A percentile compares a stretch with the other conserved stretches of the same genome.
phyloP scores from a whole-genome alignment of 2,888 invertebrate genomes.

The Ctena decussata region DNA sequence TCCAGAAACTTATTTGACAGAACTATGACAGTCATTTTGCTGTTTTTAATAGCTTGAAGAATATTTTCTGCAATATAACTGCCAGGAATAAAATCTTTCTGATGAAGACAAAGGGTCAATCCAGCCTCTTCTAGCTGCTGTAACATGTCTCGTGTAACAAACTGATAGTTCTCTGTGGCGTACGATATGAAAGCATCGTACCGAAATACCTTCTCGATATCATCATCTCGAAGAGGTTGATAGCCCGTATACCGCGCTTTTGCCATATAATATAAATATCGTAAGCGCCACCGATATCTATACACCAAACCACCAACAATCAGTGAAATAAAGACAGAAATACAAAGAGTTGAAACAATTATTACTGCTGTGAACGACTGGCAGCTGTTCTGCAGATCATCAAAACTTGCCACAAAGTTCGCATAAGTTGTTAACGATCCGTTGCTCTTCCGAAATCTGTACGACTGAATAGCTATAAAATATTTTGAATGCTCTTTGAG shows the following conservation, averaged over 20 bases:
- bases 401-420: neutral
- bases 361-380: neutral
- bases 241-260: constrained; percentile 38
- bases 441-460: neutral
- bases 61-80: constrained; percentile 68
- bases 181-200: constrained; percentile 8
- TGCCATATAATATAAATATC: constrained; percentile 51
- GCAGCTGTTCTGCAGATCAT: constrained; percentile 19
- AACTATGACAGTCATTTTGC: constrained; percentile 68
- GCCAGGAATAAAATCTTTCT: constrained; percentile 70
- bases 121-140: constrained; percentile 14
- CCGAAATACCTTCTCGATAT: neutral
- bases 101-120: constrained; percentile 65
- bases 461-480: constrained; percentile 14
- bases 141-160: neutral
- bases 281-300: constrained; percentile 57
- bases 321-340: constrained; percentile 31
- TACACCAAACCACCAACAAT: constrained; percentile 40
- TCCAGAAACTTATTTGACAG: constrained; percentile 61
- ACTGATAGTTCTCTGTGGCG: neutral
- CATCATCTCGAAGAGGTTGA: neutral
- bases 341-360: constrained; percentile 9
- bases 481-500: constrained; percentile 13
- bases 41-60: constrained; percentile 61
- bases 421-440: neutral